Base-by-base conservation (phyloP, 2,797 vertebrate genomes). In the Aldrovandia affinis region DNA sequence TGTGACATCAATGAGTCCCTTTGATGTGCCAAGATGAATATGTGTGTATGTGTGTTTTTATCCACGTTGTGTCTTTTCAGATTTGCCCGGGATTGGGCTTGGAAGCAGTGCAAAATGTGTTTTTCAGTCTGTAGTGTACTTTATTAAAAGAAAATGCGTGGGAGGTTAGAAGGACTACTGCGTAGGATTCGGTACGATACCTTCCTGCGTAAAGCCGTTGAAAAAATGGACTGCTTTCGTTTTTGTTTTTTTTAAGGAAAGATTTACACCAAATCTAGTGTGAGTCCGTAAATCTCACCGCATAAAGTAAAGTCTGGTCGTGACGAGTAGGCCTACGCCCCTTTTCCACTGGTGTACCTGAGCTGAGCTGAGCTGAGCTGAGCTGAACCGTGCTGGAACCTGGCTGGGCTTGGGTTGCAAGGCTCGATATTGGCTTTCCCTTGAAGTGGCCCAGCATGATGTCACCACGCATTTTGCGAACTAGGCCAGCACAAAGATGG, bases 1-100 rank as follows among this genome's bases (percentile, higher is more conserved):
- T 92, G 94, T 89, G 94, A 94, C 94, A 94, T 96, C 94, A 96
- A 94, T 94, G 93, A 95, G 93, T 93, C 92, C 92, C 87, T 96
- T 96, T 96, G 95, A 96, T 93, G 93, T 94, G 87, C 86, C 89
- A 86, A 92, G 92, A 94, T 92, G 93, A 93, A 93, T 93, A 91
- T 93, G 90, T 93, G 93, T 91, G 92, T 92, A 92, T 94, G 94
- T 95, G 90, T 91, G 91, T 92, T 93, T 94, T 93, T 93, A 88
- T 88, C 86, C 82, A 65, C 83, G 47, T 85, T 82, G 39, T 82
- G 81, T 93, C 92, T 95, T 93, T 95, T 50, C 25, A 55, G 81
- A 84, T 92, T 90, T 85, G 88, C 91, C 85, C 82, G 91, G 90
- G 93, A n/a, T n/a, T 92, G 91, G 89, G 90, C 88, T 77, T 89